phyloP scores from a whole-genome alignment of 2,113 vertebrate genomes.

The Charadrius vociferus region DNA sequence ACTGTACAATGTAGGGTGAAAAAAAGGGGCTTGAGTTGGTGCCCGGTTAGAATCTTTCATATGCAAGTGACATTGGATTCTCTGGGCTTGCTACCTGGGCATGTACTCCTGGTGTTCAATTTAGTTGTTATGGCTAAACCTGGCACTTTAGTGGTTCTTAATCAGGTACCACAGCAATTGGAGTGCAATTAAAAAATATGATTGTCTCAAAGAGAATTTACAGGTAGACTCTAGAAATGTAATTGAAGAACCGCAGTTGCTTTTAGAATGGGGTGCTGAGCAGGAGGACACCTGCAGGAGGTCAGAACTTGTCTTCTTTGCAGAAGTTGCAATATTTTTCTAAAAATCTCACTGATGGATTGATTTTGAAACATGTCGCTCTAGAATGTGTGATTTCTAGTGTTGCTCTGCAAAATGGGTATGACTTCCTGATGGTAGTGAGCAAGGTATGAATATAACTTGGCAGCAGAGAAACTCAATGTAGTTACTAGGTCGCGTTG shows the following conservation, averaged over 20 bases:
- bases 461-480: accelerated
- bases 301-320: neutral
- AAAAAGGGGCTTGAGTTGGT: neutral
- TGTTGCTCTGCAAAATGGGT: neutral
- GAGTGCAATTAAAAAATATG: neutral
- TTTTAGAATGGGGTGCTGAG: neutral
- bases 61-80: neutral
- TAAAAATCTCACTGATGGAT: neutral
- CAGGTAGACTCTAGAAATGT: neutral
- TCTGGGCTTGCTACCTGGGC: neutral
- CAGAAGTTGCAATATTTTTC: neutral
- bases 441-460: neutral
- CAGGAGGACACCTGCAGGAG: neutral
- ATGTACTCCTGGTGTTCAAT: neutral
- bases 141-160: neutral
- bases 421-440: neutral
- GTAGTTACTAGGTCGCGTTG: accelerated
- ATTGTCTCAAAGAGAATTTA: neutral
- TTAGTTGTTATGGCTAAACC: neutral
- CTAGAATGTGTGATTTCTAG: neutral
- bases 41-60: neutral
- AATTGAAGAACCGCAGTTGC: neutral
- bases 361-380: neutral
- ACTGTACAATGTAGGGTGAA: neutral
- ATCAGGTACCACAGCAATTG: neutral